Evolutionary conservation across 2,888 invertebrate genomes (phyloP).

Genomic region (Galerucella calmariensis): DNA sequence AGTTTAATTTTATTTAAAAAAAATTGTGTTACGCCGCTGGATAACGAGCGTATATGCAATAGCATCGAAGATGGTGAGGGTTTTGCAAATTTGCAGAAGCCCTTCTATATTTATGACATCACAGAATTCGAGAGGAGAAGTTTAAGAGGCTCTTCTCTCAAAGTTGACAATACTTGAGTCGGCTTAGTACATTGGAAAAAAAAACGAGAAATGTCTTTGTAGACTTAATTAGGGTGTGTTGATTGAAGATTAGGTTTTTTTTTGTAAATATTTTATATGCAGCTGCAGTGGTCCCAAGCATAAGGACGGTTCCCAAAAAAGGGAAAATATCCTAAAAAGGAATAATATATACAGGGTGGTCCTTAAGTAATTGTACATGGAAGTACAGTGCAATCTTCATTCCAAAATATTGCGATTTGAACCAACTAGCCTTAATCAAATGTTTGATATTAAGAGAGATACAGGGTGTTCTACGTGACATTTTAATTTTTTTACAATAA

Average conservation of each 20-base stretch:
- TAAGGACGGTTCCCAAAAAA: no score
- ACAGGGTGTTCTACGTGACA: no score
- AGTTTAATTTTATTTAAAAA: conserved; percentile 40
- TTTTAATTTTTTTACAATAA: no score
- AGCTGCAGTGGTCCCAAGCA: no score
- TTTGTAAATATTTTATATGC: no score
- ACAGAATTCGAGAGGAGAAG: neutral
- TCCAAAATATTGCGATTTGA: no score
- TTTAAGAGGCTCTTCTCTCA: conserved; percentile 12
- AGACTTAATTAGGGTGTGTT: neutral
- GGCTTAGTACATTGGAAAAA: conserved; percentile 6
- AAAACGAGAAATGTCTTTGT: neutral
- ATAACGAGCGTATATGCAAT: conserved; percentile 1
- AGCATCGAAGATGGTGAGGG: neutral
- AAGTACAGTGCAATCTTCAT: no score
- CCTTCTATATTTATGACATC: conserved; percentile 10
- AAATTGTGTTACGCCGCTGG: neutral
- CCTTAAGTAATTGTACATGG: no score
- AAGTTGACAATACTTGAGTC: conserved; percentile 7
- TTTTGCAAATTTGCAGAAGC: neutral
- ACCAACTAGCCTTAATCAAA: no score
- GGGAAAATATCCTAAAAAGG: no score
- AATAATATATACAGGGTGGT: no score
- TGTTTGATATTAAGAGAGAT: no score
- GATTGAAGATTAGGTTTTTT: neutral